These are phyloP conservation scores for Dynastes tityus DNA, from an alignment of 2,888 invertebrate genomes.

Conservation along the genomic window DNA sequence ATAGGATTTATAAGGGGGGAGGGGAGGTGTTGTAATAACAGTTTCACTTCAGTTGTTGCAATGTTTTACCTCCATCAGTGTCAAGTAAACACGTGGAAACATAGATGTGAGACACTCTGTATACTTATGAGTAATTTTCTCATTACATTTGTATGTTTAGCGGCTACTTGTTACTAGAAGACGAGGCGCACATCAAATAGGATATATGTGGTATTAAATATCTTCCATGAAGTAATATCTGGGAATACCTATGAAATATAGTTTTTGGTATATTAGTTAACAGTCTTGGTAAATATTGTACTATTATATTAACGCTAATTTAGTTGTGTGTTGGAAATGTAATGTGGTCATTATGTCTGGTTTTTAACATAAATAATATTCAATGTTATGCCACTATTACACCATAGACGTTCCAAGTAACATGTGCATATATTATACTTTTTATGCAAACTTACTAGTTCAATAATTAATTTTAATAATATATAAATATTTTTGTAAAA, in stretches of 20 bases:
- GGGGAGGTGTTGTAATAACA: too few relatives aligned
- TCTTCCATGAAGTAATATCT: constrained; percentile 3
- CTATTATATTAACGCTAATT: neutral
- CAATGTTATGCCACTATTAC: neutral
- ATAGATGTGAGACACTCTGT: too few relatives aligned
- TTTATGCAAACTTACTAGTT: neutral
- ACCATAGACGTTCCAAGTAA: neutral
- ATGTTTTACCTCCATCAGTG: too few relatives aligned
- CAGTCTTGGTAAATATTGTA: neutral
- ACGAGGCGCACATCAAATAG: too few relatives aligned
- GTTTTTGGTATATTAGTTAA: constrained; percentile 11
- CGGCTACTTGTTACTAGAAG: too few relatives aligned
- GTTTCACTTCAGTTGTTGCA: too few relatives aligned
- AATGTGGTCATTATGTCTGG: constrained; percentile 6
- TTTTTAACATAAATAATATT: neutral
- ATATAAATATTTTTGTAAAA: too few relatives aligned
- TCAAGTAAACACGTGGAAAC: too few relatives aligned
- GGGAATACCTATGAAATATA: constrained; percentile 5
- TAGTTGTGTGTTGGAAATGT: neutral
- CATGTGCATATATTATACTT: neutral
- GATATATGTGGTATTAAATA: neutral
- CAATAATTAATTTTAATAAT: too few relatives aligned
- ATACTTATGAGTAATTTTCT: too few relatives aligned
- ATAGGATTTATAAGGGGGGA: too few relatives aligned
- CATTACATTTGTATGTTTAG: too few relatives aligned